These are phyloP conservation scores for Bradypus variegatus DNA, from an alignment of 2,797 vertebrate genomes.

Conservation along the genomic window DNA sequence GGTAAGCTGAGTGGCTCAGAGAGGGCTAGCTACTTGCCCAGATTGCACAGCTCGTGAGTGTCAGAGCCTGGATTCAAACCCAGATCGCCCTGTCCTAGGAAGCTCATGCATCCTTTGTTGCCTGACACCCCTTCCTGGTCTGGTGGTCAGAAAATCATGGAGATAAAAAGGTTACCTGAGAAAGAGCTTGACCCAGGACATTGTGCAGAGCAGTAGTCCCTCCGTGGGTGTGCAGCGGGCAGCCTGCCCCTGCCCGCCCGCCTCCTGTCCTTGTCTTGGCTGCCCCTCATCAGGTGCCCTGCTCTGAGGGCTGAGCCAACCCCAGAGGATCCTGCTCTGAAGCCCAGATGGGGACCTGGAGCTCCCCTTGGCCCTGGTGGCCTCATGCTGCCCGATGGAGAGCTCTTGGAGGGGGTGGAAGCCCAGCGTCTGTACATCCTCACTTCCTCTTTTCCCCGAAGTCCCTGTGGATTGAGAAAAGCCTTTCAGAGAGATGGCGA, in stretches of 20 bases:
- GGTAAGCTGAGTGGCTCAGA: background rate
- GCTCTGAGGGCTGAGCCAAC: background rate
- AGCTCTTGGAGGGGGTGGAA: background rate
- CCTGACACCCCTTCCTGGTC: background rate
- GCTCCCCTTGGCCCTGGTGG: background rate
- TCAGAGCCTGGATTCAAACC: background rate
- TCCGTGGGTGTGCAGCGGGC: fast-evolving
- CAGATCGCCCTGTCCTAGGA: background rate
- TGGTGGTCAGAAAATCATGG: background rate
- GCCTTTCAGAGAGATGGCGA: background rate
- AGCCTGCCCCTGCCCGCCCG: background rate
- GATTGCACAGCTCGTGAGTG: background rate
- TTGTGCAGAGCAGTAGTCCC: background rate
- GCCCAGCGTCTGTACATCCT: background rate
- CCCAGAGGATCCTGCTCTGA: background rate
- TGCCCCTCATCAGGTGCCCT: background rate
- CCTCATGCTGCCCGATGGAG: background rate
- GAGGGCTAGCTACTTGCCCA: background rate
- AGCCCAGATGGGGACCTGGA: fast-evolving
- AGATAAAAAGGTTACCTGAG: background rate
- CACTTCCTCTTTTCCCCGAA: background rate
- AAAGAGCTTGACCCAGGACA: background rate
- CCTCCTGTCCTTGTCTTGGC: background rate
- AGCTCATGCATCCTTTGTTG: background rate
- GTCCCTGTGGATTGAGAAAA: background rate